These are phyloP conservation scores for Procambarus virginalis DNA, from an alignment of 1,140 invertebrate species.

Conservation along the genomic window DNA sequence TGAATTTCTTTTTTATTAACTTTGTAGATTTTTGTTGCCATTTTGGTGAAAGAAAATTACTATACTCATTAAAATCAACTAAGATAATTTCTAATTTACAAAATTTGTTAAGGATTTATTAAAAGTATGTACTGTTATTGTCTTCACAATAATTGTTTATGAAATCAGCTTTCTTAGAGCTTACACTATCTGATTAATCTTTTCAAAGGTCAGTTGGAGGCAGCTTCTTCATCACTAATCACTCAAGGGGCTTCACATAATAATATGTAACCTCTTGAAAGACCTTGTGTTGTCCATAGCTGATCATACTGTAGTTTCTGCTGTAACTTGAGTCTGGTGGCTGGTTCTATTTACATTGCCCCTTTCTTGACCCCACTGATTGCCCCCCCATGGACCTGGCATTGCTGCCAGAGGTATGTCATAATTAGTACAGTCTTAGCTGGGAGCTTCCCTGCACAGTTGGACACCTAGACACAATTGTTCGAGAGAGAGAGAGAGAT, in stretches of 20 bases:
- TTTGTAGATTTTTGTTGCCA: too few relatives aligned
- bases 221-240: background rate
- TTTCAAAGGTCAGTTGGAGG: background rate
- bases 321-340: background rate
- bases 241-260: background rate
- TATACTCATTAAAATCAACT: too few relatives aligned
- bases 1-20: too few relatives aligned
- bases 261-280: background rate
- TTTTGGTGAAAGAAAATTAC: too few relatives aligned
- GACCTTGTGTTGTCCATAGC: conserved; percentile 17
- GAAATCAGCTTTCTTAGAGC: background rate
- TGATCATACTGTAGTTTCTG: conserved; percentile 21
- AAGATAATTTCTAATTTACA: too few relatives aligned
- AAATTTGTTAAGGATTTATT: too few relatives aligned
- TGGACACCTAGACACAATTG: background rate
- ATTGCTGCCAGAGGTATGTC: conserved; percentile 62
- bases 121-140: too few relatives aligned
- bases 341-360: conserved; percentile 59
- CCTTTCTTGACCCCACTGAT: conserved; percentile 62
- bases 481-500: background rate
- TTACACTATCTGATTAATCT: background rate
- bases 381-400: conserved; percentile 62
- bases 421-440: conserved; percentile 26
- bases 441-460: conserved; percentile 51
- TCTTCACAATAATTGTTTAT: background rate